Conservation (phyloP, 2,797 vertebrate genomes). For the Pristis pectinata region DNA sequence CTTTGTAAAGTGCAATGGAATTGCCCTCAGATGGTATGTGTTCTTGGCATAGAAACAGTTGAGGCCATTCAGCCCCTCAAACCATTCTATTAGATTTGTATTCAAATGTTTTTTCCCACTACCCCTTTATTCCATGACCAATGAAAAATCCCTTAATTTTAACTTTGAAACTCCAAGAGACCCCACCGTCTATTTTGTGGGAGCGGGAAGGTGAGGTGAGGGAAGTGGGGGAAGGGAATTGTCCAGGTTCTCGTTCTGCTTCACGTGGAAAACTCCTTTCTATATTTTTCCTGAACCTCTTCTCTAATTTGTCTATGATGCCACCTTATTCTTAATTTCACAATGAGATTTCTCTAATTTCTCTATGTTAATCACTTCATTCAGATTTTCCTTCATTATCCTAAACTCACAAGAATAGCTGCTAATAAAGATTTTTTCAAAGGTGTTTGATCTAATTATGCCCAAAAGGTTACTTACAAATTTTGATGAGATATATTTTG, state of each 20-base stretch:
- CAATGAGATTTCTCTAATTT: neutral
- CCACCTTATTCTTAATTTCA: neutral
- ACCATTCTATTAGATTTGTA: neutral
- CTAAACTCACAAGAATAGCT: neutral
- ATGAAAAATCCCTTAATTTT: neutral
- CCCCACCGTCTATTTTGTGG: neutral
- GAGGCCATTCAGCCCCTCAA: neutral
- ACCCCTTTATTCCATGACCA: neutral
- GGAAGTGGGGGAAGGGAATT: neutral
- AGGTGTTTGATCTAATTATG: neutral
- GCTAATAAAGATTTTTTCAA: neutral
- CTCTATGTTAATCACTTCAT: neutral
- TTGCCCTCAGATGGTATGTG: neutral
- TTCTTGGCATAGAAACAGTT: neutral
- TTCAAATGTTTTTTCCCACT: neutral
- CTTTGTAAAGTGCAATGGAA: neutral
- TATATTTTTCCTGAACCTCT: neutral
- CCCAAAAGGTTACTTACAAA: neutral
- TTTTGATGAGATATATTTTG: neutral
- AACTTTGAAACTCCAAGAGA: neutral
- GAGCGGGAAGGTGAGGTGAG: too few species aligned
- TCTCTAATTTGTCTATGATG: neutral
- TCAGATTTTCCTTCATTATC: neutral
- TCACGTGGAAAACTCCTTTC: neutral
- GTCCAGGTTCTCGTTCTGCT: neutral